Conservation (phyloP, 2,888 invertebrate species). For the Poecilobothrus nobilitatus region DNA sequence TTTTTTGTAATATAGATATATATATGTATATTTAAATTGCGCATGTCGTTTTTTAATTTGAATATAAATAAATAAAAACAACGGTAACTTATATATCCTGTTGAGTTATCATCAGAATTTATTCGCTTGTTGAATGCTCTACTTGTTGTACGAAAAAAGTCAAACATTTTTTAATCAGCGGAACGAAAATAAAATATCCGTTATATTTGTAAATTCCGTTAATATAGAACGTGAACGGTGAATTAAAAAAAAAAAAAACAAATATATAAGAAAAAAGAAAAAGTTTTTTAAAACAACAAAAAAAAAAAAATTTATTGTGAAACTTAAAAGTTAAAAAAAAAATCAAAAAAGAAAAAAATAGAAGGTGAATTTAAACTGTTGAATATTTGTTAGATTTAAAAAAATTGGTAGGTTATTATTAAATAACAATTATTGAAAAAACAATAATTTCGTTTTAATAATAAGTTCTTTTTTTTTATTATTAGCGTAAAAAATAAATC, state of each 20-base stretch:
- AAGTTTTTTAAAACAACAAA: background rate
- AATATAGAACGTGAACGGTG: background rate
- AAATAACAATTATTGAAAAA: too few relatives aligned
- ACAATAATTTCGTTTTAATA: too few relatives aligned
- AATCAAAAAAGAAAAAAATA: background rate
- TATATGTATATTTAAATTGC: background rate
- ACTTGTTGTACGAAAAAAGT: background rate
- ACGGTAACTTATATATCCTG: background rate
- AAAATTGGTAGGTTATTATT: too few relatives aligned
- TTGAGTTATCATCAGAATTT: slow-evolving; percentile 6
- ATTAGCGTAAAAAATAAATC: too few relatives aligned
- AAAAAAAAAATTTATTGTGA: background rate
- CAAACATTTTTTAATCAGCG: background rate
- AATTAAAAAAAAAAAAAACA: background rate
- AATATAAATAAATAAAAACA: slow-evolving; percentile 6
- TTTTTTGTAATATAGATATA: background rate
- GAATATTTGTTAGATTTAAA: too few relatives aligned
- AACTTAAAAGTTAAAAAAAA: background rate
- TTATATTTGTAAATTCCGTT: background rate
- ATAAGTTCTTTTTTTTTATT: too few relatives aligned
- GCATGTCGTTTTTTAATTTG: background rate
- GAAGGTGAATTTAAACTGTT: background rate
- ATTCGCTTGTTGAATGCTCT: slow-evolving; percentile 4
- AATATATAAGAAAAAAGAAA: background rate
- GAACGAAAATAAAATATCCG: background rate